phyloP scores from a whole-genome alignment of 2,888 invertebrate genomes.

The Chrysolina americana region DNA sequence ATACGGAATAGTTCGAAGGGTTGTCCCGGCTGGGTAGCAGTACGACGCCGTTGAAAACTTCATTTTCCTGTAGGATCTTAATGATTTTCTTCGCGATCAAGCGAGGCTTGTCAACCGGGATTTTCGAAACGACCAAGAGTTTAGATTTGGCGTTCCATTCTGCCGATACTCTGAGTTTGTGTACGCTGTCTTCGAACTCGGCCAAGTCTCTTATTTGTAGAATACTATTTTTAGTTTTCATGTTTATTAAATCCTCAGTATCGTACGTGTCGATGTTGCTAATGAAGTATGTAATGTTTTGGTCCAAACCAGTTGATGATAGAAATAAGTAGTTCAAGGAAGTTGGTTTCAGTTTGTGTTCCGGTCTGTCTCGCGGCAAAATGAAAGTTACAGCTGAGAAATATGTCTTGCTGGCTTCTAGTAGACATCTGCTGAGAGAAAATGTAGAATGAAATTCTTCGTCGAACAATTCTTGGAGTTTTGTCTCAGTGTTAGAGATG shows the following conservation, averaged over 20 bases:
- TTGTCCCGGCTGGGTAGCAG: not conserved
- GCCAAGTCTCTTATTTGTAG: conserved; percentile 6
- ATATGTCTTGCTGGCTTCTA: not conserved
- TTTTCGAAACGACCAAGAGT: not conserved
- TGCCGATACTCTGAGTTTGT: not conserved
- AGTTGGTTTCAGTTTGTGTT: not conserved
- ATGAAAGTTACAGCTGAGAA: not conserved
- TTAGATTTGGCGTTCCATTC: not conserved
- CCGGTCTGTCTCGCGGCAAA: not conserved
- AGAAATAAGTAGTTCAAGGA: not conserved
- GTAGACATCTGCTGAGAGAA: not conserved
- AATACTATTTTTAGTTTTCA: not conserved
- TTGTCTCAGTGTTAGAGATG: not conserved
- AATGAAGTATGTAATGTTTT: not conserved
- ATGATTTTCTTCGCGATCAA: not conserved
- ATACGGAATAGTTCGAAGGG: not conserved
- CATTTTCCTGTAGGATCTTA: not conserved
- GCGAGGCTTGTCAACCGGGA: not conserved
- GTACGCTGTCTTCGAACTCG: not conserved
- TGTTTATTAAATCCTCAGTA: not conserved
- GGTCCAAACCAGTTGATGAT: not conserved
- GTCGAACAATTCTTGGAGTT: not conserved
- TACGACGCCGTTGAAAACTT: not conserved
- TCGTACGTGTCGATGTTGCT: not conserved
- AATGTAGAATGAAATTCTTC: not conserved